Base-by-base conservation (phyloP, 2,113 vertebrate genomes). In the Probosciger aterrimus region DNA sequence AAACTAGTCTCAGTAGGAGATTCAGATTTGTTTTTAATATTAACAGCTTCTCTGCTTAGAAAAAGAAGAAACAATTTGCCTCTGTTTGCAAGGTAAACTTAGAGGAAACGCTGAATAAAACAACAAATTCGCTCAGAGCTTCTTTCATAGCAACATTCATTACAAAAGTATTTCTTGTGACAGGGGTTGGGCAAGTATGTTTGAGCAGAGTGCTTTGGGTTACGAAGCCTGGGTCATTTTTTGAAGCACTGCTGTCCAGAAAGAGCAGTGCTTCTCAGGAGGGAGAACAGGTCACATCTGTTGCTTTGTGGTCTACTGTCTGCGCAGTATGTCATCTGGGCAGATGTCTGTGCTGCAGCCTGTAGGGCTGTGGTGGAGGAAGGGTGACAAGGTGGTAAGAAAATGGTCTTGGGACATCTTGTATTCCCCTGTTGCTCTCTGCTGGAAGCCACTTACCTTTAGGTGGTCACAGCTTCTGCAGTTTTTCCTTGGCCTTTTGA, bases 1-100 rank as follows among this genome's bases (percentile, higher is more conserved):
- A 35, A 84, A 27, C 65, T 84, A 46, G 76, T 76, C 88, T 97
- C 77, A 91, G 79, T 71, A 94, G 75, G 49, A 95, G 92, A 95
- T 93, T 93, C 49, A 70, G 74, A 49, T 93, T 96, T 94, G 90
- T 33, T 96, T 96, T 97, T 94, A 77, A 83, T 94, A 83, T 93
- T 92, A 94, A 78, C 81, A 82, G 47, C 81, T 95, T 88, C 76
- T 89, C 79, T 88, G 31, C 88, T 89, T 76, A 70, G 83, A 79
- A 62, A 83, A 59, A 1, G 80, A 74, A 74, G 62, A 79, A 88
- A 96, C 86, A 96, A 86, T 94, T 95, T 95, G 49, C 77, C 47
- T 96, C 96, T 97, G 95, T 97, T 94, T 96, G 82, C 65, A 80
- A 88, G 83, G 85, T 86, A 90, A 96, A 92, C 5, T 35, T 74